Base-by-base conservation (phyloP, 2,888 invertebrate species). In the Hermodice carunculata region DNA sequence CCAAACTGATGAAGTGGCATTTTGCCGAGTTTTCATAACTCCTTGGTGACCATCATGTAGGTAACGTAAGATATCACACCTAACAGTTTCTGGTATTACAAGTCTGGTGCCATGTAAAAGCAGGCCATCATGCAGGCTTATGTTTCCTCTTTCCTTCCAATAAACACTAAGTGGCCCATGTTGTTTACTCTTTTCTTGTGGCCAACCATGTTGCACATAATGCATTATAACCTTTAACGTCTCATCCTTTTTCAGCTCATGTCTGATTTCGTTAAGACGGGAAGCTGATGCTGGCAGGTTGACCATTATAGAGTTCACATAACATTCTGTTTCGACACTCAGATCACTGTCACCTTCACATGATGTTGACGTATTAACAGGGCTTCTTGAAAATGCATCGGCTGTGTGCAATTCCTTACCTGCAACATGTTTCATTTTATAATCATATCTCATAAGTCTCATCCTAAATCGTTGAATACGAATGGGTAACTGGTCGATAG, bases 381-480 rank as follows among this genome's bases (percentile, higher is more conserved):
- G n/a, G n/a, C n/a, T n/a, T 24, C 43, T 8, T 6, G 24, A 57
- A 17, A 57, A n/a, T 40, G 43, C 29, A 31, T 57, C 29, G 42
- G 44, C 44, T 17, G 29, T 22, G 8, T 26, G 24, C 1, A 31
- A n/a, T 11, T 57, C 6, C 24, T 44, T 44, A n/a, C 48, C 58
- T 22, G 32, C 19, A 1, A 60, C 51, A 60, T 60, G 51, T 26
- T 42, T 49, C 34, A 37, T 28, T 1, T 32, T 34, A 40, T 28
- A 51, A 19, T 22, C 37, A n/a, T 48, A 60, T 1, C 28, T 28
- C 51, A 49, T 4, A 19, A 60, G 14, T 51, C 49, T 26, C 60
- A 51, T 24, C 5, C 60, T 32, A 40, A 60, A 51, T 32, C 40
- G 14, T 22, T 60, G 60, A 14, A 60, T 51, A 5, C 51, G 6